Conservation (phyloP, 2,113 vertebrate species). For the Siphamia tubifer region DNA sequence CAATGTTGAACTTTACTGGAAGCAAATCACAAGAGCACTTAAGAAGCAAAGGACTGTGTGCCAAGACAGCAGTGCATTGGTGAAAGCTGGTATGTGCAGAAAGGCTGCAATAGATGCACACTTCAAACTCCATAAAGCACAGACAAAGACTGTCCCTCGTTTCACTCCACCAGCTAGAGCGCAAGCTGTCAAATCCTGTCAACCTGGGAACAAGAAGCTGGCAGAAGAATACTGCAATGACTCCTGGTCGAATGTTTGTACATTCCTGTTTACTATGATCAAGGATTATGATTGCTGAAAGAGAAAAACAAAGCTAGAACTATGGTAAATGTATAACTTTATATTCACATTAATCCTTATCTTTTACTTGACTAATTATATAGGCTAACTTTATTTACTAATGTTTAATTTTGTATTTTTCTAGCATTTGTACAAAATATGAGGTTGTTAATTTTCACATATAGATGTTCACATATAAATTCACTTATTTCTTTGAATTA, state of each 20-base stretch:
- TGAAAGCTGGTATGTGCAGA: conserved; percentile 84
- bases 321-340: neutral
- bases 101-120: conserved; percentile 79
- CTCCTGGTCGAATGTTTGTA: conserved; percentile 83
- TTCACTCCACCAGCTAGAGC: neutral
- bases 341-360: neutral
- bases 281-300: conserved; percentile 82
- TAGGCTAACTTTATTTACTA: neutral
- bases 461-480: no score
- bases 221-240: conserved; percentile 85
- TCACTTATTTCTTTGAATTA: no score
- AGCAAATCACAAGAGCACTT: conserved; percentile 82
- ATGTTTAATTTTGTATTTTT: neutral
- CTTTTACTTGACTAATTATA: neutral
- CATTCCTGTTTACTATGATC: conserved; percentile 86
- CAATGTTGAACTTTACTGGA: conserved; percentile 83
- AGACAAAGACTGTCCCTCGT: neutral
- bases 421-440: no score
- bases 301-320: neutral
- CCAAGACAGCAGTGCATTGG: conserved; percentile 56
- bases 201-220: conserved; percentile 69
- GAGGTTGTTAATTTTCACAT: no score
- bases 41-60: conserved; percentile 85
- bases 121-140: conserved; percentile 71
- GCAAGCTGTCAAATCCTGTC: conserved; percentile 47